A percentile compares a stretch with the other conserved stretches of the same genome.
Evolutionary conservation across 2,888 invertebrate genomes (phyloP).

Genomic region (Marasmarcha lunaedactyla): DNA sequence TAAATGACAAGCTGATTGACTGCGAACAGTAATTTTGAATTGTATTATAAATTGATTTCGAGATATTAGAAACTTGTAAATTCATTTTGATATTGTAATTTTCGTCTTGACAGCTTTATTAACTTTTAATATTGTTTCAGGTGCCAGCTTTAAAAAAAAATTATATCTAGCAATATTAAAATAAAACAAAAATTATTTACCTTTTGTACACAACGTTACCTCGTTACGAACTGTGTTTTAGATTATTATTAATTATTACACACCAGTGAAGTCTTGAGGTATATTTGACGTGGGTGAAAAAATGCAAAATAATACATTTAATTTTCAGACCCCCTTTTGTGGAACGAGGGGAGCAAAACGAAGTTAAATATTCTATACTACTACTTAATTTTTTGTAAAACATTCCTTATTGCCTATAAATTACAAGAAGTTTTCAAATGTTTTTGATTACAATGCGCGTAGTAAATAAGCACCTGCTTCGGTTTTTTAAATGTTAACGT

Average conservation of each 20-base stretch:
- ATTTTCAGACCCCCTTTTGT: constrained; percentile 38
- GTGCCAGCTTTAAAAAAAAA: too few relatives aligned
- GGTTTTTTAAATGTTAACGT: too few relatives aligned
- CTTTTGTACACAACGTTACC: background rate
- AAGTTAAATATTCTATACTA: constrained; percentile 28
- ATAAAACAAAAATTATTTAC: background rate
- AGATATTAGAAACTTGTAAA: too few relatives aligned
- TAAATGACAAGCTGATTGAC: constrained; percentile 1
- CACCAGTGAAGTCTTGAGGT: constrained; percentile 35
- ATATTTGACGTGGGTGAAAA: constrained; percentile 31
- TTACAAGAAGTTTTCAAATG: too few relatives aligned
- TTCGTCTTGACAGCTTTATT: too few relatives aligned
- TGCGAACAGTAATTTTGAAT: background rate
- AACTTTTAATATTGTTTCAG: too few relatives aligned
- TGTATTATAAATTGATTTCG: background rate
- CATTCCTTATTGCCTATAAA: too few relatives aligned
- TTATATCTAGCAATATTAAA: too few relatives aligned
- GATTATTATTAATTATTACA: constrained; percentile 12
- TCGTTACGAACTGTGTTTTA: constrained; percentile 2
- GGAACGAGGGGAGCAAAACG: constrained; percentile 25
- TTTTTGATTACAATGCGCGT: too few relatives aligned
- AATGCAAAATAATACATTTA: constrained; percentile 63
- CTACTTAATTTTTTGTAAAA: constrained; percentile 15
- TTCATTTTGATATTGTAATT: too few relatives aligned
- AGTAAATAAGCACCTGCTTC: too few relatives aligned